Evolutionary conservation across 1,140 invertebrate genomes (phyloP), one percentile per base, ranked within the genome.

Genomic region (Sycophila sp.): DNA sequence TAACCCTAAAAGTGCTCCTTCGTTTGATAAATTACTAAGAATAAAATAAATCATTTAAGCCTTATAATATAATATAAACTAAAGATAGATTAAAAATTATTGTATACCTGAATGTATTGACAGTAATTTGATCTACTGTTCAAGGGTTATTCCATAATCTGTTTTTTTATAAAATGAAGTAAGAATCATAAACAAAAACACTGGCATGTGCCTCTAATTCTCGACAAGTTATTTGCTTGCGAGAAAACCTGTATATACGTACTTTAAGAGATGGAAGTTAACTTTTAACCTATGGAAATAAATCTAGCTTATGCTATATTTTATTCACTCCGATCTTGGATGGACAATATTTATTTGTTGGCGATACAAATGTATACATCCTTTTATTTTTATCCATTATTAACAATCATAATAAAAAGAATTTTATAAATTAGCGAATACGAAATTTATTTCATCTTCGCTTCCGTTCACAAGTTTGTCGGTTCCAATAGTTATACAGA

Each of bases 281-380:
- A 42, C 15, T 60, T 60, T 19, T 60, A 60, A 60, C 15, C 15
- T 42, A 34, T 1, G 38, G 19, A 60, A 38, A 58, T 26, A 59
- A 38, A 60, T 60, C 11, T 60, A 60, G n/a, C 26, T 3, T 17
- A 6, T 17, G 22, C 24, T 45, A 30, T 15, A 60, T 45, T 60
- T 60, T 60, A 60, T 60, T 45, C 38, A 19, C 38, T 30, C 13
- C 42, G 42, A 47, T 47, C 42, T 47, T 22, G 19, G n/a, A 40
- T 40, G 15, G 24, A 47, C 8, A 32, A 47, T 40, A 55, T 32
- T 45, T 42, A 62, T 47, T 45, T 32, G 11, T 55, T 4, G 34
- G 8, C 22, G n/a, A 45, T 58, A 36, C 22, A 6, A 38, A 13
- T 24, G n/a, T n/a, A 24, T 38, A 58, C 13, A 22, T 58, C 0